Evolutionary conservation across 1,140 invertebrate genomes (phyloP).

Genomic region (Drosophila paulistorum): DNA sequence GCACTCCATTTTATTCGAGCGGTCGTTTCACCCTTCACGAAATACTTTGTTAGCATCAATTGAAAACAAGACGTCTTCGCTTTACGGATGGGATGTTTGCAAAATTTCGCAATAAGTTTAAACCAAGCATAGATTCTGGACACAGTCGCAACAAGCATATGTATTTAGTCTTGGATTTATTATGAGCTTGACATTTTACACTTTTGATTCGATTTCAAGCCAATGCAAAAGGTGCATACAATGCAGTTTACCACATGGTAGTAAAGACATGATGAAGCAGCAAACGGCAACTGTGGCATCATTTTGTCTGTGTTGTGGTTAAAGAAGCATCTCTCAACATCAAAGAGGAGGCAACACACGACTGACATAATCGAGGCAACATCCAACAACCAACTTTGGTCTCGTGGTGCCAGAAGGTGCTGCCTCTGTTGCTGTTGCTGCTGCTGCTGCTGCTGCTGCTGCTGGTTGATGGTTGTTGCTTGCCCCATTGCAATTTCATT

Average conservation of each 20-base stretch:
- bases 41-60: no score
- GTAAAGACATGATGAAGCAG: slow-evolving; percentile 14
- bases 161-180: no score
- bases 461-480: slow-evolving; percentile 12
- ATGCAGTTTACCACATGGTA: slow-evolving; percentile 6
- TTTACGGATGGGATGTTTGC: no score
- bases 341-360: slow-evolving; percentile 75
- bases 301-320: slow-evolving; percentile 22
- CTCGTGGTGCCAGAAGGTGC: slow-evolving; percentile 30
- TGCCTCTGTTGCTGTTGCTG: slow-evolving; percentile 21
- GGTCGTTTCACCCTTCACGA: no score
- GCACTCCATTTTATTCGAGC: no score
- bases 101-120: no score
- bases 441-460: slow-evolving; percentile 18
- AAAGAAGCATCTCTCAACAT: slow-evolving; percentile 47
- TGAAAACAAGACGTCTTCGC: no score
- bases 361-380: slow-evolving; percentile 79
- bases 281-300: slow-evolving; percentile 14
- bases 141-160: no score
- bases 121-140: no score
- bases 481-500: slow-evolving; percentile 69
- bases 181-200: no score
- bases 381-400: slow-evolving; percentile 51
- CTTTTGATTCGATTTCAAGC: neutral
- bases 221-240: neutral